Evolutionary conservation across 2,888 invertebrate genomes (phyloP).

Genomic region (Plemyria rubiginata): DNA sequence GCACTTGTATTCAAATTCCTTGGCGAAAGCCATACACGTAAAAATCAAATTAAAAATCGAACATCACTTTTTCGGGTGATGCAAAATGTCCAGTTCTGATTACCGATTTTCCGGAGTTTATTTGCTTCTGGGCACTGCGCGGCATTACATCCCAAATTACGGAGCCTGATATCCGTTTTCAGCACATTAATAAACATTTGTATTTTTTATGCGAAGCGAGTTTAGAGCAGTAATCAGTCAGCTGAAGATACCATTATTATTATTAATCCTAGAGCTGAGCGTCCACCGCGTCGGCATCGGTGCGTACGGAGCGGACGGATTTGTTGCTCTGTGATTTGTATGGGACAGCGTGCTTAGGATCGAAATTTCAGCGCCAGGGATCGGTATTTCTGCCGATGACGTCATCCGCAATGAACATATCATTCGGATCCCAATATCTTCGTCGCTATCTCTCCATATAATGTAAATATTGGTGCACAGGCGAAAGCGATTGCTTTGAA

Average conservation of each 20-base stretch:
- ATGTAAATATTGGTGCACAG: too few species aligned
- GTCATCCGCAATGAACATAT: too few species aligned
- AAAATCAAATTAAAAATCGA: conserved; percentile 36
- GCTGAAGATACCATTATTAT: not conserved
- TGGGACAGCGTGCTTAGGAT: too few species aligned
- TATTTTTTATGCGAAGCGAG: conserved; percentile 42
- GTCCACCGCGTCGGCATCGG: too few species aligned
- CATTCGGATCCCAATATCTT: too few species aligned
- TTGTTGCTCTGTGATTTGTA: too few species aligned
- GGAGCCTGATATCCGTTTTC: conserved; percentile 42
- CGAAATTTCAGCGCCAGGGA: too few species aligned
- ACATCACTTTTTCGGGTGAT: conserved; percentile 36
- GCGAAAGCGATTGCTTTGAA: too few species aligned
- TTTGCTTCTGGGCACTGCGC: conserved; percentile 36
- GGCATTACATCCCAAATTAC: conserved; percentile 43
- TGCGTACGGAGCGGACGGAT: too few species aligned
- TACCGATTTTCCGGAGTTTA: conserved; percentile 40
- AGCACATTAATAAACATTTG: conserved; percentile 48
- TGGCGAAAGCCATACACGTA: not conserved
- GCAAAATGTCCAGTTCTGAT: conserved; percentile 40
- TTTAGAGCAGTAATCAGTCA: conserved; percentile 6
- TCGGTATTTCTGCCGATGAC: too few species aligned
- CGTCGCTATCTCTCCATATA: too few species aligned
- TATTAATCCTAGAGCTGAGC: not conserved
- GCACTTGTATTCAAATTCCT: too few species aligned